Conservation (phyloP, 2,888 invertebrate species). For the Agrotis ipsilon region DNA sequence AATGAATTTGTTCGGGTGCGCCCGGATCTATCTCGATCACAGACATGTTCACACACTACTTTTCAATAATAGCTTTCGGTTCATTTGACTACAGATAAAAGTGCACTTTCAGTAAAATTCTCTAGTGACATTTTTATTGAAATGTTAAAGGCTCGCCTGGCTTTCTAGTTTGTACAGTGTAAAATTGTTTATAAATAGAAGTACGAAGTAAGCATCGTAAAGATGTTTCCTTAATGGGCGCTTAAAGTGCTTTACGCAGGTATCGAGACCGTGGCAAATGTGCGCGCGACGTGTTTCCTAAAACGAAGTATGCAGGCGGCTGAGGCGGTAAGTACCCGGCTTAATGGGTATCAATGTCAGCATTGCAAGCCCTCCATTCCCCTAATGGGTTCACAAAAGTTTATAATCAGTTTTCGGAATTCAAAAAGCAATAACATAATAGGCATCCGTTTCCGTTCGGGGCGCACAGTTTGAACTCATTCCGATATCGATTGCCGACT, state of each 20-base stretch:
- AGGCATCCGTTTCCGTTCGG: conserved; percentile 60
- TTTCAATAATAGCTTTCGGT: conserved; percentile 49
- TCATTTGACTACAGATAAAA: conserved; percentile 53
- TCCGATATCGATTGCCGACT: conserved; percentile 54
- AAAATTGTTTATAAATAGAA: conserved; percentile 56
- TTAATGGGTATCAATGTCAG: conserved; percentile 60
- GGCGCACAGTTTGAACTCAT: conserved; percentile 47
- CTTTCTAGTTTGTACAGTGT: conserved; percentile 52
- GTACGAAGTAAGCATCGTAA: conserved; percentile 58
- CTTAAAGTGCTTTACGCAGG: conserved; percentile 61
- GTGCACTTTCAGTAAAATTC: conserved; percentile 34
- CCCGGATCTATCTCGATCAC: conserved; percentile 57
- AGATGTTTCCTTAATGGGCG: conserved; percentile 60
- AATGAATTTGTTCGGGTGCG: conserved; percentile 73
- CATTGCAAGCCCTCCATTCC: conserved; percentile 37
- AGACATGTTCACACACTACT: conserved; percentile 40
- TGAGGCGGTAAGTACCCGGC: conserved; percentile 30
- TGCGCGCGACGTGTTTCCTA: conserved; percentile 50
- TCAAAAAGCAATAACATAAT: conserved; percentile 60
- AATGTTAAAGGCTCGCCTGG: conserved; percentile 41
- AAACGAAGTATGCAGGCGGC: conserved; percentile 46
- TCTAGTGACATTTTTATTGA: conserved; percentile 54
- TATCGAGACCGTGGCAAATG: conserved; percentile 54
- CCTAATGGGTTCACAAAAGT: conserved; percentile 43
- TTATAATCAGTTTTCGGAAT: conserved; percentile 60